Evolutionary conservation across 2,113 vertebrate species (phyloP).

Genomic region (Lamprotornis superbus): DNA sequence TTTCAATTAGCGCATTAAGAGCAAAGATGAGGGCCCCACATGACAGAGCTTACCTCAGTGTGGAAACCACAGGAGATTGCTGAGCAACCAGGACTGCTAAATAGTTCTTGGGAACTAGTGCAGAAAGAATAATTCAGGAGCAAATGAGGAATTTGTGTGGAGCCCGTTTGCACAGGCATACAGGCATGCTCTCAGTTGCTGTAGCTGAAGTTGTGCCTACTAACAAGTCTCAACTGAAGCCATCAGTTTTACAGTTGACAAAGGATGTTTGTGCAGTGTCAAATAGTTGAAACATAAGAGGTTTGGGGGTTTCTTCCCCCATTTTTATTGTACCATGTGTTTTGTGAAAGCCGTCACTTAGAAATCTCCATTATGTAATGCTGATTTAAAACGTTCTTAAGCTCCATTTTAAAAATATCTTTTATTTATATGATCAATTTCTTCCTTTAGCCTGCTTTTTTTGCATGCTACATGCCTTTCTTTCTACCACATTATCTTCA

Average conservation of each 20-base stretch:
- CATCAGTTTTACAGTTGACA: not conserved
- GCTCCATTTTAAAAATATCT: not conserved
- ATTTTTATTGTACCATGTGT: not conserved
- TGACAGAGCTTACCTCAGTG: not conserved
- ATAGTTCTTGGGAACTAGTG: not conserved
- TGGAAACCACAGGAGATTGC: not conserved
- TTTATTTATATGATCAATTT: conserved; percentile 7
- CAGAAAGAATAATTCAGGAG: not conserved
- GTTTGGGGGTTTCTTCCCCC: not conserved
- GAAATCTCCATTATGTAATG: not conserved
- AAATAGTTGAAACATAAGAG: not conserved
- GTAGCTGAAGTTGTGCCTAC: not conserved
- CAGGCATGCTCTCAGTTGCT: not conserved
- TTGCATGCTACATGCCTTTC: not conserved
- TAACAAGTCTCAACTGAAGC: not conserved
- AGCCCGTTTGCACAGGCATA: not conserved
- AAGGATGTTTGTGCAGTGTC: not conserved
- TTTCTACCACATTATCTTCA: not conserved
- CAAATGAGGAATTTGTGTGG: not conserved
- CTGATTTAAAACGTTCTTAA: not conserved
- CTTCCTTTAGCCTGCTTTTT: not conserved
- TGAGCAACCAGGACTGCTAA: not conserved
- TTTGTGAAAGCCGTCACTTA: not conserved
- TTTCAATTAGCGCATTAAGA: not conserved
- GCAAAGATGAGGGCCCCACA: not conserved